phyloP scores from a whole-genome alignment of 2,797 vertebrate genomes.

The Allobates femoralis region DNA sequence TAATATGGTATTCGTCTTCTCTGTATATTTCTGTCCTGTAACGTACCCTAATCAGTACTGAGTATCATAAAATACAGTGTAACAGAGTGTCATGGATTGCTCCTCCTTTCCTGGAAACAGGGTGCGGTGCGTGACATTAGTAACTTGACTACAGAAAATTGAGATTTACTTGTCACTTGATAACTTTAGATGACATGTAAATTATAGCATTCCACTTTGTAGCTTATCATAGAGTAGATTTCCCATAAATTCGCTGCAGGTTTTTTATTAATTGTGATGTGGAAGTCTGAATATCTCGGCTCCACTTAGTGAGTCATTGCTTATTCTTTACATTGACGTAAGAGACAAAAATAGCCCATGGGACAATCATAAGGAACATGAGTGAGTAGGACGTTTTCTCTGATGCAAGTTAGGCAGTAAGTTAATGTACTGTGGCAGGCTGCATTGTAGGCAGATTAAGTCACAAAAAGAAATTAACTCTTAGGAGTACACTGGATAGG shows the following conservation, averaged over 20 bases:
- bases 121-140: neutral
- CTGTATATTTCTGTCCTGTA: neutral
- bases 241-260: neutral
- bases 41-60: neutral
- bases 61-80: neutral
- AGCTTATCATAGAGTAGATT: neutral
- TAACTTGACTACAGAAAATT: neutral
- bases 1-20: neutral
- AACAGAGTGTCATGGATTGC: neutral
- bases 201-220: neutral
- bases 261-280: constrained; percentile 11
- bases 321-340: constrained; percentile 53
- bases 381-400: constrained; percentile 27
- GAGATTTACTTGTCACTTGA: neutral
- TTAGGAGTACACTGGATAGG: neutral
- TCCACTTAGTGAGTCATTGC: constrained; percentile 39
- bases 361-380: constrained; percentile 36
- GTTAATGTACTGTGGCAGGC: constrained; percentile 53
- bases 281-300: neutral
- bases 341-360: constrained; percentile 23
- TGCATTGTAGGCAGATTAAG: constrained; percentile 44
- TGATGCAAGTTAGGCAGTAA: constrained; percentile 1
- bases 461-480: constrained; percentile 43
- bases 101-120: neutral
- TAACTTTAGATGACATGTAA: neutral